Evolutionary conservation across 2,888 invertebrate species (phyloP).

Genomic region (Stenurella melanura): DNA sequence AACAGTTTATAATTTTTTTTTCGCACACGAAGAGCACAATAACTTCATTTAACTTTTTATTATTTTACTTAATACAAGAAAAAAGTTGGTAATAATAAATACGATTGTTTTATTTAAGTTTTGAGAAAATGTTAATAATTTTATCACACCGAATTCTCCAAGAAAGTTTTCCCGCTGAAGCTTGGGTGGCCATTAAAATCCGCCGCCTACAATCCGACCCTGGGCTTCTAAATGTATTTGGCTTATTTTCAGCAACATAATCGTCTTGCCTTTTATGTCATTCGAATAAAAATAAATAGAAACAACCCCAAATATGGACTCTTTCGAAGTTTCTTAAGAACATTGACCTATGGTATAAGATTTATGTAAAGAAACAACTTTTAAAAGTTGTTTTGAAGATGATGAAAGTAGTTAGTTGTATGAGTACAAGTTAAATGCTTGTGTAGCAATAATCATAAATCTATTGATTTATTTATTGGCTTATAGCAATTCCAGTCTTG

Average conservation of each 20-base stretch:
- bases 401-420: constrained; percentile 57
- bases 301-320: constrained; percentile 32
- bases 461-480: neutral
- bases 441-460: constrained; percentile 29
- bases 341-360: constrained; percentile 25
- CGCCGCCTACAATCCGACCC: neutral
- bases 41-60: too few species aligned
- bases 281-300: constrained; percentile 8
- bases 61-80: too few species aligned
- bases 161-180: neutral
- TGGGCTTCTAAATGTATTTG: constrained; percentile 9
- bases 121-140: too few species aligned
- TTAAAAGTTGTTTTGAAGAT: constrained; percentile 57
- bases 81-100: too few species aligned
- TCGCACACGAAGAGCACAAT: too few species aligned
- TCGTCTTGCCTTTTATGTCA: constrained; percentile 6
- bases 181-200: constrained; percentile 7
- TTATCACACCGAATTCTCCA: too few species aligned
- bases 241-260: constrained; percentile 8
- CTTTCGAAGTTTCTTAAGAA: constrained; percentile 14
- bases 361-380: constrained; percentile 46
- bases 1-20: too few species aligned
- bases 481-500: neutral
- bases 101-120: too few species aligned
- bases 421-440: constrained; percentile 26